Base-by-base conservation (phyloP, 2,797 vertebrate genomes). In the Fistularia tabacaria region DNA sequence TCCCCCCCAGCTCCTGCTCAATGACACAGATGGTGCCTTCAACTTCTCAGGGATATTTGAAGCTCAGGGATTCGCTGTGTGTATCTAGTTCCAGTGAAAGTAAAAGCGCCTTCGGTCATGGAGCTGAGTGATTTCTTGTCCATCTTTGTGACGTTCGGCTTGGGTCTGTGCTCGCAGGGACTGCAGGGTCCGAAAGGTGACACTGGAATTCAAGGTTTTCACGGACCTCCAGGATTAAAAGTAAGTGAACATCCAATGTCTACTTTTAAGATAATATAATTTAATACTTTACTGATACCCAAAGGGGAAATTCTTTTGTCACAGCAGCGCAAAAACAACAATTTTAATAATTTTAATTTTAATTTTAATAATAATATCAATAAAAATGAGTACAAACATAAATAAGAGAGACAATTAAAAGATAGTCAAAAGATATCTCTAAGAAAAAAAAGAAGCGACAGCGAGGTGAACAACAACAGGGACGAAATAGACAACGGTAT, bases 101-200 rank as follows among this genome's bases (percentile, higher is more conserved):
- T 6, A n/a, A n/a, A n/a, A n/a, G n/a, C 8, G 10, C 10, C 25
- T 7, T 47, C 8, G 14, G 38, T 44, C 10, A 7, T 38, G 3
- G 6, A n/a, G n/a, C 15, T 10, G 9, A 6, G 8, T 46, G 37
- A 46, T 25, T 67, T 66, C 41, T 1, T 12, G 50, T 8, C n/a
- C 44, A 2, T 77, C 9, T 62, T 70, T 64, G 25, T 25, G 25
- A 25, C 25, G 2, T 25, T 25, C 25, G 25, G 25, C 5, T 2
- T 25, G 25, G 25, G 2, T 25, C 25, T 25, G 25, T 3, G 25
- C 25, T 25, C 25, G 8, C 65, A 97, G 95, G 93, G 92, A 5
- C 90, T 91, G 1, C 88, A 13, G 55, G 95, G 95, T 83, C 92
- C 85, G 1, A 96, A 95, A 72, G 96, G 97, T n/a, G 92, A 95